These are phyloP conservation scores for Troides oblongomaculatus DNA, from an alignment of 2,888 invertebrate genomes.

Conservation along the genomic window DNA sequence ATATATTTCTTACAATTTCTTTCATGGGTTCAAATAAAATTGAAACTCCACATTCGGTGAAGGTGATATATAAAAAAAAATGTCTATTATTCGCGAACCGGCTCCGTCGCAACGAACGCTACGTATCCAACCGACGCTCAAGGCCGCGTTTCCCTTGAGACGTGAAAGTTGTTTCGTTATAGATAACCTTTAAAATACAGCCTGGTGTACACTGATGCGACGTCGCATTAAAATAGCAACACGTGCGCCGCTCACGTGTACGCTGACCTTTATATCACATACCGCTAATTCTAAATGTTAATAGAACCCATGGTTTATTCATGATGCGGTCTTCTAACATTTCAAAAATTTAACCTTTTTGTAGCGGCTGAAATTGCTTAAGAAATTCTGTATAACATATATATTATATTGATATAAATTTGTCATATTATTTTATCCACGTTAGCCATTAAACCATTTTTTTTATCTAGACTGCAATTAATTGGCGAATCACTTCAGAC, in stretches of 20 bases:
- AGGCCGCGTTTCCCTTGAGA: conserved; percentile 69
- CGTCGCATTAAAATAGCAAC: conserved; percentile 36
- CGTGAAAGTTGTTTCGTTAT: conserved; percentile 70
- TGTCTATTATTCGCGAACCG: conserved; percentile 16
- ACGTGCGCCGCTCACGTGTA: conserved; percentile 39
- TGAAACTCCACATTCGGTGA: not conserved
- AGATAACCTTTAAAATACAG: conserved; percentile 44
- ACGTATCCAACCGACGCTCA: conserved; percentile 37
- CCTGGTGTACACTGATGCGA: conserved; percentile 44
- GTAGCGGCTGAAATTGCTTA: not conserved
- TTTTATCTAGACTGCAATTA: too few relatives aligned
- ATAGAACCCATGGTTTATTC: conserved; percentile 22
- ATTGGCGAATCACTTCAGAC: too few relatives aligned
- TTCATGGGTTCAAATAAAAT: not conserved
- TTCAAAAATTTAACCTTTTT: conserved; percentile 10
- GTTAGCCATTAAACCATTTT: too few relatives aligned
- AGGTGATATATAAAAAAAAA: conserved; percentile 12
- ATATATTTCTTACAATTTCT: not conserved
- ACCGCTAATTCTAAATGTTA: conserved; percentile 22
- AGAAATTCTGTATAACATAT: not conserved
- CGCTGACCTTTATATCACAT: conserved; percentile 36
- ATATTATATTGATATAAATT: not conserved
- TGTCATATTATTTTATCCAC: not conserved
- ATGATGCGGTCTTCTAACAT: conserved; percentile 14
- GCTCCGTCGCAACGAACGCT: conserved; percentile 19